Percentiles rank a stretch among this genome's conserved stretches.
Conservation (phyloP, 2,888 invertebrate species). For the Cosmia pyralina region DNA sequence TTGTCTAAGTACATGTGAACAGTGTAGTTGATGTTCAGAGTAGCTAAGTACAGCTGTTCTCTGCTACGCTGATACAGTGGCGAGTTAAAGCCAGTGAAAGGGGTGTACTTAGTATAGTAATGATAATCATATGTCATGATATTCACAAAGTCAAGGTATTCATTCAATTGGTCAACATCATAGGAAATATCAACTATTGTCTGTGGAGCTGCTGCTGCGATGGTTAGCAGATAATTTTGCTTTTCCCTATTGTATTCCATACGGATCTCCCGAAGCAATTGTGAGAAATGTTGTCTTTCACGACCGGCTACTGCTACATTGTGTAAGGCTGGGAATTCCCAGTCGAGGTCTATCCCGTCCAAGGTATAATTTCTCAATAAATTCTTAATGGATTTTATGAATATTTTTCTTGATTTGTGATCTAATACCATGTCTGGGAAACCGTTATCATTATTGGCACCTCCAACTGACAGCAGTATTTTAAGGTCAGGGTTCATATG, state of each 20-base stretch:
- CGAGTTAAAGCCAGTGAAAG: slow-evolving; percentile 96
- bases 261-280: slow-evolving; percentile 93
- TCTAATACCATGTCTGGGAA: slow-evolving; percentile 93
- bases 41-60: slow-evolving; percentile 92
- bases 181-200: slow-evolving; percentile 94
- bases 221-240: slow-evolving; percentile 91
- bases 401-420: slow-evolving; percentile 92
- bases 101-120: slow-evolving; percentile 93
- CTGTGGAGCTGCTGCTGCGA: slow-evolving; percentile 95
- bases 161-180: slow-evolving; percentile 93
- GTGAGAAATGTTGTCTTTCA: slow-evolving; percentile 93
- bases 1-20: slow-evolving; percentile 93
- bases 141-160: slow-evolving; percentile 96
- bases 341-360: slow-evolving; percentile 95
- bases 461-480: slow-evolving; percentile 94
- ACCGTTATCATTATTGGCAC: slow-evolving; percentile 90
- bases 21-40: slow-evolving; percentile 95
- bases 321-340: slow-evolving; percentile 95
- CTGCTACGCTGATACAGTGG: slow-evolving; percentile 92
- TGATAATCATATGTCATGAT: slow-evolving; percentile 98
- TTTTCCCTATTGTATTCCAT: slow-evolving; percentile 91
- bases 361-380: slow-evolving; percentile 89
- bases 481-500: slow-evolving; percentile 92
- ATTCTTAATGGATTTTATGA: slow-evolving; percentile 89
- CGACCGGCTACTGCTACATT: slow-evolving; percentile 66